Base-by-base conservation (phyloP, 2,888 invertebrate genomes). In the Melanargia galathea region DNA sequence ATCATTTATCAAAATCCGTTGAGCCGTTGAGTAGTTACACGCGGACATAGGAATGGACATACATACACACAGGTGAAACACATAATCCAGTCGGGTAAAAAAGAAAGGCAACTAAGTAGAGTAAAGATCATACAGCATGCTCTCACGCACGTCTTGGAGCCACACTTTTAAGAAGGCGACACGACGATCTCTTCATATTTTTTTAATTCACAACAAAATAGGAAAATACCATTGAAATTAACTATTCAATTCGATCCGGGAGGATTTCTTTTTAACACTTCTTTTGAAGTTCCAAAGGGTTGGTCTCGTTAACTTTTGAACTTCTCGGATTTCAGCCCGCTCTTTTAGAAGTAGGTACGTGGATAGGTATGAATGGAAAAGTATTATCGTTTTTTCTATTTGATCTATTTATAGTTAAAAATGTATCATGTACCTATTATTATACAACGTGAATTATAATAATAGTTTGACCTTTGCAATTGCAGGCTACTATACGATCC, bases 211-310 rank as follows among this genome's bases (percentile, higher is more conserved):
- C 30, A 30, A 30, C 5, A 30, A 30, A 30, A n/a, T n/a, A n/a
- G n/a, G n/a, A n/a, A 30, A 30, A 6, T 30, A 30, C 30, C 30
- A 30, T 30, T 30, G 8, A 30, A 30, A 30, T 30, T 16, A n/a
- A 40, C n/a, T n/a, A 40, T 40, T 40, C 40, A 40, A n/a, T 40
- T n/a, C 3, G n/a, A 40, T 40, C 16, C 40, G 40, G 40, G 6
- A 40, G 4, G 13, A 45, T 22, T 24, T 48, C 43, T 24, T 20
- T n/a, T 20, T n/a, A 13, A 24, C 46, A 13, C 6, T 13, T 22
- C 46, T 48, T 24, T 48, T 48, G 46, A 48, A 48, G 13, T 24
- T 48, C 13, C n/a, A n/a, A 48, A 48, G 46, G 46, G 13, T n/a
- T 10, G 11, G 46, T 11, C 22, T 48, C 24, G 46, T 48, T 48